Evolutionary conservation across 2,888 invertebrate species (phyloP).

Genomic region (Cheilosia scutellata): DNA sequence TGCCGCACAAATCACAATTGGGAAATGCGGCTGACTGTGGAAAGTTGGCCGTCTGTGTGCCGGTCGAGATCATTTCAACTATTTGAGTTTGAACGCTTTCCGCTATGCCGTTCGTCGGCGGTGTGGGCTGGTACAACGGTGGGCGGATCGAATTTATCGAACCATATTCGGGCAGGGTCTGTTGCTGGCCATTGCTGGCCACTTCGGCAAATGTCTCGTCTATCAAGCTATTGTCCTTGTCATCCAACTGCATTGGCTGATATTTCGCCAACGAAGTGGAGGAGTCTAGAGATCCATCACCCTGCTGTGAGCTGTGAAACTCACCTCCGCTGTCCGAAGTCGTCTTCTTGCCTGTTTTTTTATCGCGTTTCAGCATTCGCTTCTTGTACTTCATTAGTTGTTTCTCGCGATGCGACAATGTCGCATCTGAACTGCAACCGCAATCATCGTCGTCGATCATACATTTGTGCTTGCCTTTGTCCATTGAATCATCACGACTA

Average conservation of each 20-base stretch:
- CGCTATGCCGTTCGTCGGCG: conserved; percentile 70
- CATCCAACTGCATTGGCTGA: conserved; percentile 68
- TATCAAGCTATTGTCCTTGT: conserved; percentile 45
- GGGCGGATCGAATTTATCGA: conserved; percentile 78
- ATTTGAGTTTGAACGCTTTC: conserved; percentile 78
- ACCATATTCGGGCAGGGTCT: conserved; percentile 75
- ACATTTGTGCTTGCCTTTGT: conserved; percentile 70
- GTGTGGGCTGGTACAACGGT: conserved; percentile 77
- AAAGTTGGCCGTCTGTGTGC: conserved; percentile 82
- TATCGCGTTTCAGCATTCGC: conserved; percentile 83
- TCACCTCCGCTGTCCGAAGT: conserved; percentile 38
- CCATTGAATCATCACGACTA: conserved; percentile 64
- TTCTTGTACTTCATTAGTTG: conserved; percentile 84
- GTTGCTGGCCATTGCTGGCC: conserved; percentile 67
- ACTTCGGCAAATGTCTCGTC: conserved; percentile 61
- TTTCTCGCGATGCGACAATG: conserved; percentile 82
- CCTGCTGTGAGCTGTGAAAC: conserved; percentile 27
- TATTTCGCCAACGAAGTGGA: conserved; percentile 41
- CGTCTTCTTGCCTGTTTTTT: conserved; percentile 78
- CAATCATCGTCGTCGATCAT: conserved; percentile 76
- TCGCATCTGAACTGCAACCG: conserved; percentile 69
- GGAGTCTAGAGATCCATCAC: conserved; percentile 32
- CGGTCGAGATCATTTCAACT: conserved; percentile 83
- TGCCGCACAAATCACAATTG: conserved; percentile 81
- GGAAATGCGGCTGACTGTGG: conserved; percentile 69